A percentile compares a stretch with the other conserved stretches of the same genome.
These are phyloP conservation scores for Thereva nobilitata DNA, from an alignment of 2,888 invertebrate genomes.

Conservation along the genomic window DNA sequence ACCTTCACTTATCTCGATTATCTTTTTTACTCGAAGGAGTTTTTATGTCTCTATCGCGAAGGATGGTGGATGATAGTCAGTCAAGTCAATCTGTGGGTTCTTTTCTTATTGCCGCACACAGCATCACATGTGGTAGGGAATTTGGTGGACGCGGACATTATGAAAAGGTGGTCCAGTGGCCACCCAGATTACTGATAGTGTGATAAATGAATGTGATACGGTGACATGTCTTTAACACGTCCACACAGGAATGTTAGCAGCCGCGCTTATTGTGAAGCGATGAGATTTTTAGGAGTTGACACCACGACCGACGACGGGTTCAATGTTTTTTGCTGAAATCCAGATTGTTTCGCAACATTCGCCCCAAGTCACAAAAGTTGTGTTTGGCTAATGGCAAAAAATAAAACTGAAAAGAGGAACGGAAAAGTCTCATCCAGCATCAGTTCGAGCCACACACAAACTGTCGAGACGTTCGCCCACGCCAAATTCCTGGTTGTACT, in stretches of 20 bases:
- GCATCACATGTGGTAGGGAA: constrained; percentile 1
- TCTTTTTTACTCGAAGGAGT: constrained; percentile 8
- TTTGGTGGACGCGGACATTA: constrained; percentile 23
- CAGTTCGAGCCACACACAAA: constrained; percentile 21
- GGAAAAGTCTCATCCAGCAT: neutral
- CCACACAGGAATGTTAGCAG: constrained; percentile 10
- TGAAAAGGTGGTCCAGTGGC: constrained; percentile 27
- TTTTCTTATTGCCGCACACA: constrained; percentile 15
- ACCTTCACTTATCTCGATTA: constrained; percentile 35
- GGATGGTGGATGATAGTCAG: neutral
- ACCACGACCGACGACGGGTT: constrained; percentile 11
- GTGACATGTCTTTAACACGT: neutral
- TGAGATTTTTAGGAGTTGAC: constrained; percentile 13
- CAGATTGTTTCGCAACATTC: neutral
- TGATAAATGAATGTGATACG: constrained; percentile 30
- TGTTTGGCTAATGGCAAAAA: constrained; percentile 21
- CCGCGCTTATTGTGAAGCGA: constrained; percentile 15
- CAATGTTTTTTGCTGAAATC: constrained; percentile 3
- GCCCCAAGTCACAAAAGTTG: constrained; percentile 4
- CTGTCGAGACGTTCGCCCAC: constrained; percentile 28
- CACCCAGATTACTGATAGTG: constrained; percentile 20
- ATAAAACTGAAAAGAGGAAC: neutral
- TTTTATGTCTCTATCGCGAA: constrained; percentile 29
- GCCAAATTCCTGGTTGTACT: constrained; percentile 20
- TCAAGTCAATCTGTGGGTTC: constrained; percentile 6